These are phyloP conservation scores for Gulo gulo DNA, from an alignment of 2,113 vertebrate genomes.

Conservation along the genomic window DNA sequence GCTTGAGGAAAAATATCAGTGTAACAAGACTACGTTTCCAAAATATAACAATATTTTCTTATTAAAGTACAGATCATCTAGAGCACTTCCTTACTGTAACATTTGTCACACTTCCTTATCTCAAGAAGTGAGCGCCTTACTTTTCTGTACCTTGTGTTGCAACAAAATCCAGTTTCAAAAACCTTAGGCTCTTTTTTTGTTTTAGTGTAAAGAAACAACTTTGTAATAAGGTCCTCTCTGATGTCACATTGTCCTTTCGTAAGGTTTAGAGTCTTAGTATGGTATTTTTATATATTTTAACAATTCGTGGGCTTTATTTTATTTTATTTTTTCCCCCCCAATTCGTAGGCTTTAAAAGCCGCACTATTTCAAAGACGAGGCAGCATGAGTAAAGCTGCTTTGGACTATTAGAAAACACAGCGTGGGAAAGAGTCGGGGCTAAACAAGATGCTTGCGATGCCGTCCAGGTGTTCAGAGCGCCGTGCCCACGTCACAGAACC, in stretches of 20 bases:
- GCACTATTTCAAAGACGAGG: not conserved
- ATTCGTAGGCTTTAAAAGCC: not conserved
- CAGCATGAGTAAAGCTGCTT: not conserved
- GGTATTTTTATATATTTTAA: not conserved
- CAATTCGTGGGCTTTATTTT: not conserved
- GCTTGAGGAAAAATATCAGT: not conserved
- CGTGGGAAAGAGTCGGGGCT: rapidly evolving
- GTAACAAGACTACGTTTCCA: not conserved
- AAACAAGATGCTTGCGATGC: not conserved
- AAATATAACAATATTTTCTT: not conserved
- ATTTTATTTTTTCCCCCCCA: not conserved
- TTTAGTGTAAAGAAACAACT: not conserved
- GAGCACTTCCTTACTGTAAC: not conserved
- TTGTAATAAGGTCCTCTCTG: not conserved
- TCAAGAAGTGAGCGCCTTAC: not conserved
- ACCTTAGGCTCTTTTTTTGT: not conserved
- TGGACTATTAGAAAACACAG: not conserved
- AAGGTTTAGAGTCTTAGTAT: not conserved
- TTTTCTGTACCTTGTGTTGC: not conserved
- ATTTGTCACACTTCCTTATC: not conserved
- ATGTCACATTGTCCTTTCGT: not conserved
- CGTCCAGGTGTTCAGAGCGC: rapidly evolving
- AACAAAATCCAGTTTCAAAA: conserved; percentile 7
- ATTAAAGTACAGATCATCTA: not conserved
- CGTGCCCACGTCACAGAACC: too few species aligned